Evolutionary conservation across 2,797 vertebrate genomes (phyloP).

Genomic region (Synaphobranchus kaupii): DNA sequence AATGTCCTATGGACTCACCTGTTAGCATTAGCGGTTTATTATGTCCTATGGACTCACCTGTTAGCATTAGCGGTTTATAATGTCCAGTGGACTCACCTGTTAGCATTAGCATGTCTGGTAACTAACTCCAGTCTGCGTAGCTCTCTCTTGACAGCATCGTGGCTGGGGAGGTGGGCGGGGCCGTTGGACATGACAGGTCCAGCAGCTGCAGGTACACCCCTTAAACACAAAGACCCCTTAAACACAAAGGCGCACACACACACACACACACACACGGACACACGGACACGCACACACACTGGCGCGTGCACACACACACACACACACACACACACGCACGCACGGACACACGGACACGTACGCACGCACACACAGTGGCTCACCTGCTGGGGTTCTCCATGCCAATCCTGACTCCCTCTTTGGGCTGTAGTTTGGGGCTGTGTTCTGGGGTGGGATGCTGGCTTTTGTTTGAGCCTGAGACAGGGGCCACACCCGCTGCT

Average conservation of each 20-base stretch:
- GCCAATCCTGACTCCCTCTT: constrained; percentile 49
- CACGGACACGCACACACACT: constrained; percentile 34
- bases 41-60: constrained; percentile 55
- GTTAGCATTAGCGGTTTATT: neutral
- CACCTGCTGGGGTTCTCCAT: constrained; percentile 56
- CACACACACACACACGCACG: constrained; percentile 9
- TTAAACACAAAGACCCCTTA: constrained; percentile 39
- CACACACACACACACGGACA: constrained; percentile 48
- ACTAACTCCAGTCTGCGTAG: constrained; percentile 81
- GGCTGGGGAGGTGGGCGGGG: constrained; percentile 65
- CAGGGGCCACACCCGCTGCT: constrained; percentile 31
- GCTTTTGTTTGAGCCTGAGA: constrained; percentile 62
- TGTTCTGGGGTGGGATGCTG: constrained; percentile 81
- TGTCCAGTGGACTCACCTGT: constrained; percentile 54
- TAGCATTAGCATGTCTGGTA: constrained; percentile 71
- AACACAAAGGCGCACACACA: neutral
- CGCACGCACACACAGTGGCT: constrained; percentile 6
- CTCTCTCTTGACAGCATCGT: constrained; percentile 77
- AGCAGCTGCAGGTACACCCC: constrained; percentile 67
- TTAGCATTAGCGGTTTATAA: constrained; percentile 57
- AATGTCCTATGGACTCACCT: neutral
- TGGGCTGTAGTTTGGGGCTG: constrained; percentile 69
- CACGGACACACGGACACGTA: constrained; percentile 46
- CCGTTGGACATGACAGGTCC: constrained; percentile 73
- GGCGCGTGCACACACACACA: too few relatives aligned